Conservation (phyloP, 2,888 invertebrate genomes). For the Neelides folsomi region DNA sequence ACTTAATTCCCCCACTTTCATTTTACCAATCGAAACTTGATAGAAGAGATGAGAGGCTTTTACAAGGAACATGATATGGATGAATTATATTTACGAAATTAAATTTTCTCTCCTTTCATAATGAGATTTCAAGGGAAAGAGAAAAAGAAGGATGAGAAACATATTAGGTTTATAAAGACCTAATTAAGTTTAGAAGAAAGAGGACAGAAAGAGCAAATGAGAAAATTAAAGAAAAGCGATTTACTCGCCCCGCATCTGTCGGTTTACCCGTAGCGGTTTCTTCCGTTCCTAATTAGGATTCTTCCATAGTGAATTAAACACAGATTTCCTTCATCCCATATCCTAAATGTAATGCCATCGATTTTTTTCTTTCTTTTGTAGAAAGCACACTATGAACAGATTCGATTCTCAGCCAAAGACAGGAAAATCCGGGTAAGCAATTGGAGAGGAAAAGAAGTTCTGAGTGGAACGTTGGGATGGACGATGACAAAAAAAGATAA, state of each 20-base stretch:
- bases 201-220: not conserved
- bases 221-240: slow-evolving; percentile 5
- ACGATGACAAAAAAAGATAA: slow-evolving; percentile 33
- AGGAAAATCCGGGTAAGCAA: slow-evolving; percentile 59
- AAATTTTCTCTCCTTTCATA: too few relatives aligned
- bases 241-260: slow-evolving; percentile 4
- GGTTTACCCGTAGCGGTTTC: not conserved
- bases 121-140: too few relatives aligned
- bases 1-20: not conserved
- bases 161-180: too few relatives aligned
- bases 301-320: slow-evolving; percentile 3
- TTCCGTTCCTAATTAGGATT: slow-evolving; percentile 11
- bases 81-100: too few relatives aligned
- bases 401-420: slow-evolving; percentile 65
- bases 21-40: too few relatives aligned
- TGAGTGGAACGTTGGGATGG: slow-evolving; percentile 51
- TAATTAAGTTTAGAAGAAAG: not conserved
- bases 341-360: not conserved
- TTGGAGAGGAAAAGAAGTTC: slow-evolving; percentile 54
- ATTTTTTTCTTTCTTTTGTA: slow-evolving; percentile 35
- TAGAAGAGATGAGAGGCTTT: too few relatives aligned
- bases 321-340: not conserved
- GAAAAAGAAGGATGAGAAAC: too few relatives aligned
- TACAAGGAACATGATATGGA: too few relatives aligned
- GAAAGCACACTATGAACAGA: slow-evolving; percentile 66